Base-by-base conservation (phyloP, 1,140 invertebrate species). In the Oncopodura yosiiana region DNA sequence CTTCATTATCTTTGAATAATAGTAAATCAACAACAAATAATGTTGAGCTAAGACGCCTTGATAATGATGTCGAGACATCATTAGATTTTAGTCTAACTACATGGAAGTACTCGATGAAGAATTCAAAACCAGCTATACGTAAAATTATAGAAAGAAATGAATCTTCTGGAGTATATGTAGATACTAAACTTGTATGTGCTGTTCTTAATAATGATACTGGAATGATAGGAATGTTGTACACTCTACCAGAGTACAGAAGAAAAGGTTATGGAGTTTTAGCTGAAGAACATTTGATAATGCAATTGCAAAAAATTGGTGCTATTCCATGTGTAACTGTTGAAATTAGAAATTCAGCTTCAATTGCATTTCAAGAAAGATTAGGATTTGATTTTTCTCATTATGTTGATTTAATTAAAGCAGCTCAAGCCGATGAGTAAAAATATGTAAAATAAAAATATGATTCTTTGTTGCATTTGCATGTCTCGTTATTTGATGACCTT, bases 291-390 rank as follows among this genome's bases (percentile, higher is more conserved):
- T 16, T 48, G 4, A 32, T 48, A 2, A 24, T 5, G 5, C 18
- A 34, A 21, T 11, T 48, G 12, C 27, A 24, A 12, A 9, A 14
- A 21, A 3, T 6, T 34, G 45, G 45, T 21, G 2, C 23, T 6
- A 2, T 34, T 36, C 45, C 45, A 6, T 34, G 45, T 21, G 5
- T 19, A 4, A 30, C 30, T 1, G 30, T 48, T 19, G 45, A 48
- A 1, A 34, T 48, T 24, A 11, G 23, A 9, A 48, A 48, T 34
- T 3, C 3, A 1, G 30, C 27, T 6, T 32, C 45, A 14, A 48
- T 9, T 14, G 34, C 14, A n/a, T 48, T 48, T 24, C 45, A 48
- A 2, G 45, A 48, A 36, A 48, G 21, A 14, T 8, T 48, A 34
- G 45, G 45, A 36, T n/a, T n/a, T n/a, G n/a, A n/a, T n/a, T n/a